Evolutionary conservation across 2,113 vertebrate species (phyloP).

Genomic region (Ploceus nigricollis): DNA sequence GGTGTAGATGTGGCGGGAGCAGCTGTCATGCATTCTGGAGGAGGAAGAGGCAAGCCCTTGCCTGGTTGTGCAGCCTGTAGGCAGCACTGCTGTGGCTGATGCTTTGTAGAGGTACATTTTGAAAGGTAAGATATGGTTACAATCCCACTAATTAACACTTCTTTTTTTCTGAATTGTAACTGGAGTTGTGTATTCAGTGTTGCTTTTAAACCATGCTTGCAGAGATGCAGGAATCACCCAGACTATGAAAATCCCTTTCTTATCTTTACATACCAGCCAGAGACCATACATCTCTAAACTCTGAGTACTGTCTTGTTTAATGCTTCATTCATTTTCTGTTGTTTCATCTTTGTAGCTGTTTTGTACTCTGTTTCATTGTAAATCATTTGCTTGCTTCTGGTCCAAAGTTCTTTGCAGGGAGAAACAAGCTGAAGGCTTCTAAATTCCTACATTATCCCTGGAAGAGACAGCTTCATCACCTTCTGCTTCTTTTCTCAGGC

Average conservation of each 20-base stretch:
- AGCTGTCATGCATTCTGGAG: background rate
- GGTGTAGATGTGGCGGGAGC: background rate
- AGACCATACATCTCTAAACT: background rate
- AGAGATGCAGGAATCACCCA: background rate
- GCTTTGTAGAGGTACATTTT: background rate
- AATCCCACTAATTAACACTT: background rate
- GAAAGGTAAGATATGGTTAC: background rate
- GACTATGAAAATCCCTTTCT: background rate
- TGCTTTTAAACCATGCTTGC: background rate
- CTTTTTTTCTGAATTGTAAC: background rate
- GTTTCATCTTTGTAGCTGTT: background rate
- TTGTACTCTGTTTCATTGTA: background rate
- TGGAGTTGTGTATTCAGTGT: background rate
- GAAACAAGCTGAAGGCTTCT: background rate
- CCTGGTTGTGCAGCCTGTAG: rapidly evolving
- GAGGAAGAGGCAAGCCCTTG: background rate
- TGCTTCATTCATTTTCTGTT: background rate
- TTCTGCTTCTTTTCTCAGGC: background rate
- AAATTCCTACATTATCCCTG: background rate
- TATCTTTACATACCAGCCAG: background rate
- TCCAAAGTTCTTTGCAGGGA: background rate
- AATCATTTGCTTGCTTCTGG: background rate
- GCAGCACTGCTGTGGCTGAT: background rate
- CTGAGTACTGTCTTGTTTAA: background rate
- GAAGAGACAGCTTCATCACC: background rate